Base-by-base conservation (phyloP, 2,113 vertebrate genomes). In the Brachypteracias leptosomus region DNA sequence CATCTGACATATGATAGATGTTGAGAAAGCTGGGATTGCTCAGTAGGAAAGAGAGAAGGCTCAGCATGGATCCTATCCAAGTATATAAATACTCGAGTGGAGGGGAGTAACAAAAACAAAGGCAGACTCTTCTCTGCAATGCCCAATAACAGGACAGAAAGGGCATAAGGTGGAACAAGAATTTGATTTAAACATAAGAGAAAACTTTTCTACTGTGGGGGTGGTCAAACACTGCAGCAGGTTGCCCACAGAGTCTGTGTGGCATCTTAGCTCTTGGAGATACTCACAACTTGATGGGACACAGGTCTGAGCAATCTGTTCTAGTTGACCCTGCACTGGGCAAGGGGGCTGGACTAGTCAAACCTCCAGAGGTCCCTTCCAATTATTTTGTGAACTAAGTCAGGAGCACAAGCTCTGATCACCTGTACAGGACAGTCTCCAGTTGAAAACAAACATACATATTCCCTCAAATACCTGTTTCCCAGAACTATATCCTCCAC, bases 401-500 rank as follows among this genome's bases (percentile, higher is more conserved):
- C 28, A 44, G 13, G 10, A 63, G 38, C 61, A 83, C 31, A 83
- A 68, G 47, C 47, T n/a, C 33, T 46, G 4, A 71, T 66, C 8
- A 85, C 52, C 29, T 16, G n/a, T 36, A 57, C 24, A 85, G 44
- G 21, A 35, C 24, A 66, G 63, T 11, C 26, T 77, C 16, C 33
- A 67, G 22, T 3, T 65, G n/a, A 90, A 84, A 81, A 72, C 29
- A 55, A 59, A 84, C 11, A 38, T 14, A 44, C 10, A 25, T 15
- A 17, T 73, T 62, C 16, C 24, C 28, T 47, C 67, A 66, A 57
- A 42, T 97, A 99, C 99, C 98, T 99, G 99, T 89, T 94, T 98
- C 75, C 96, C 98, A 75, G 98, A 98, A 88, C 98, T 98, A 9
- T 98, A 99, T 55, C 99, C 96, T 52, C 99, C 98, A 4, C 98